Percentiles rank a stretch among this genome's conserved stretches.
Evolutionary conservation across 2,888 invertebrate genomes (phyloP).

Genomic region (Xanthia togata): DNA sequence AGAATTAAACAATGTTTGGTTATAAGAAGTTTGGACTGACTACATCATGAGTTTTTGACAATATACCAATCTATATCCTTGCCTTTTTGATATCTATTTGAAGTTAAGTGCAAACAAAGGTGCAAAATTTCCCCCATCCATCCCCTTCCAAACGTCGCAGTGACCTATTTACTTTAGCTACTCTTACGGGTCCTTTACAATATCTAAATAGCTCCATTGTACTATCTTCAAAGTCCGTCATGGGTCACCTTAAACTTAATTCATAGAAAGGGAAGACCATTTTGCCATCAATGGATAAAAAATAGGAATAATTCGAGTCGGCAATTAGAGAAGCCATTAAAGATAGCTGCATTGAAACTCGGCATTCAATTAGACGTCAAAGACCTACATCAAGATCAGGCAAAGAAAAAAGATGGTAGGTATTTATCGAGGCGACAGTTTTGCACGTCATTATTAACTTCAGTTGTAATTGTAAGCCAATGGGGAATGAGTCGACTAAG

Average conservation of each 20-base stretch:
- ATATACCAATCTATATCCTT: background rate
- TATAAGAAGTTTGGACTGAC: background rate
- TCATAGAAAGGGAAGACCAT: background rate
- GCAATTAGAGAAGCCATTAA: conserved; percentile 1
- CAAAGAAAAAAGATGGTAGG: conserved; percentile 7
- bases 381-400: conserved; percentile 29
- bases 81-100: background rate
- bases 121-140: background rate
- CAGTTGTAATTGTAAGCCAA: conserved; percentile 23
- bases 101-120: background rate
- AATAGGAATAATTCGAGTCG: conserved; percentile 6
- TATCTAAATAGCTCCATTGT: background rate
- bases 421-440: background rate
- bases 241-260: background rate
- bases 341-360: conserved; percentile 4
- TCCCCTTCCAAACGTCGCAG: background rate
- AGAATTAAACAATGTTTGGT: background rate
- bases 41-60: too few species aligned
- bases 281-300: background rate
- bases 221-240: background rate
- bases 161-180: conserved; percentile 12
- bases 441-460: conserved; percentile 36
- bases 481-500: conserved; percentile 20
- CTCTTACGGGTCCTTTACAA: background rate
- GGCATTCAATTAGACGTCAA: conserved; percentile 16